Evolutionary conservation across 2,113 vertebrate species (phyloP).

Genomic region (Xiphophorus hellerii): DNA sequence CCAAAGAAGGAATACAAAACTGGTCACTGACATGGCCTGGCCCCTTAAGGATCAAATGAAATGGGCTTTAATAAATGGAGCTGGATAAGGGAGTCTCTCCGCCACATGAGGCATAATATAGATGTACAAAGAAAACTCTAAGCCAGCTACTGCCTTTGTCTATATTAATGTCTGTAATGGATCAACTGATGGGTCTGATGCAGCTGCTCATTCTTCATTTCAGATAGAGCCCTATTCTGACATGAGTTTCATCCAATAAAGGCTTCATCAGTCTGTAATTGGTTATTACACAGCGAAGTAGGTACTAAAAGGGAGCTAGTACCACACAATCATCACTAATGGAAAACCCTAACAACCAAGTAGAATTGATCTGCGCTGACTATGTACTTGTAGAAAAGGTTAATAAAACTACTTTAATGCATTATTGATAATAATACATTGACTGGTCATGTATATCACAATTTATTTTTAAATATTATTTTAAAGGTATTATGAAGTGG

Average conservation of each 20-base stretch:
- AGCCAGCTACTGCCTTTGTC: constrained; percentile 13
- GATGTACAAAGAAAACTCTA: background rate
- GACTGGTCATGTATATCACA: background rate
- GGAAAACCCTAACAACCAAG: too few relatives aligned
- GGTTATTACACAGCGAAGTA: background rate
- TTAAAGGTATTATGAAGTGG: background rate
- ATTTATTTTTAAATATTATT: background rate
- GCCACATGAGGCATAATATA: constrained; percentile 20
- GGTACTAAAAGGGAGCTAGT: too few relatives aligned
- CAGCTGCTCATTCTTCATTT: background rate
- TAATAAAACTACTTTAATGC: background rate
- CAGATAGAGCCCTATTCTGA: background rate
- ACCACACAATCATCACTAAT: too few relatives aligned
- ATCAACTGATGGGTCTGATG: background rate
- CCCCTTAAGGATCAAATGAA: constrained; percentile 28
- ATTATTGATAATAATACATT: background rate
- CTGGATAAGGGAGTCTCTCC: constrained; percentile 35
- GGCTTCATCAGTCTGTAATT: background rate
- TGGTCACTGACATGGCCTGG: constrained; percentile 11
- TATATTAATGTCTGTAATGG: background rate
- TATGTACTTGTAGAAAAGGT: too few relatives aligned
- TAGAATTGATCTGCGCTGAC: too few relatives aligned
- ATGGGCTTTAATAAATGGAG: constrained; percentile 13
- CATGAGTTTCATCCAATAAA: background rate
- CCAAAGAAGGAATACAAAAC: constrained; percentile 29